phyloP scores from a whole-genome alignment of 2,113 vertebrate species.

The Phalacrocorax carbo region DNA sequence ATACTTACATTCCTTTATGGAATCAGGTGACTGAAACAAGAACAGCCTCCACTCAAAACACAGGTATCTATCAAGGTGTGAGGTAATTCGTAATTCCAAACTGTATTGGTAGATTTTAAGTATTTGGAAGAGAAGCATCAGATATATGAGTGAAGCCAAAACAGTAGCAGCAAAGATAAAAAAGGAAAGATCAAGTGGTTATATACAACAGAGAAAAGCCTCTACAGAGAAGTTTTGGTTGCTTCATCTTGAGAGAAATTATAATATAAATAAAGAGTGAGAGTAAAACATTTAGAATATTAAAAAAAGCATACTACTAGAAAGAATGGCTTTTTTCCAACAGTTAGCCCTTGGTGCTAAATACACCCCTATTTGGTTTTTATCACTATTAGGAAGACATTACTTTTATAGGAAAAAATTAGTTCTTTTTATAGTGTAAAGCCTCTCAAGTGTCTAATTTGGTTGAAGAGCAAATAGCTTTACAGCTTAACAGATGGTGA shows the following conservation, averaged over 20 bases:
- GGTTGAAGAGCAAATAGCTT: conserved; percentile 6
- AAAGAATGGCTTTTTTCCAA: neutral
- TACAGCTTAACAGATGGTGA: neutral
- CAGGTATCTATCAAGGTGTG: neutral
- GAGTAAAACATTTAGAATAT: neutral
- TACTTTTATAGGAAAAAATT: neutral
- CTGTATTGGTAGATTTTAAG: neutral
- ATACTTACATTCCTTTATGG: neutral
- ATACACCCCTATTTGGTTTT: neutral
- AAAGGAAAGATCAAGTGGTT: neutral
- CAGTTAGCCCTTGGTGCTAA: neutral
- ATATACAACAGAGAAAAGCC: neutral
- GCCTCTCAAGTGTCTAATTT: neutral
- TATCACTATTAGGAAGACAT: neutral
- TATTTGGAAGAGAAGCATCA: neutral
- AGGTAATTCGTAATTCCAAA: neutral
- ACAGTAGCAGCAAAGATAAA: neutral
- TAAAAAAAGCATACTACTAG: neutral
- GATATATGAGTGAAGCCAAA: neutral
- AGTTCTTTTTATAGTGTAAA: neutral
- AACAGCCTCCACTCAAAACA: neutral
- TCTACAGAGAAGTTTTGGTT: neutral
- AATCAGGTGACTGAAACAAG: neutral
- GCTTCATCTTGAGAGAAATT: neutral
- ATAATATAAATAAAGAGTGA: neutral